These are phyloP conservation scores for Andrena haemorrhoa DNA, from an alignment of 2,888 invertebrate species.

Conservation along the genomic window DNA sequence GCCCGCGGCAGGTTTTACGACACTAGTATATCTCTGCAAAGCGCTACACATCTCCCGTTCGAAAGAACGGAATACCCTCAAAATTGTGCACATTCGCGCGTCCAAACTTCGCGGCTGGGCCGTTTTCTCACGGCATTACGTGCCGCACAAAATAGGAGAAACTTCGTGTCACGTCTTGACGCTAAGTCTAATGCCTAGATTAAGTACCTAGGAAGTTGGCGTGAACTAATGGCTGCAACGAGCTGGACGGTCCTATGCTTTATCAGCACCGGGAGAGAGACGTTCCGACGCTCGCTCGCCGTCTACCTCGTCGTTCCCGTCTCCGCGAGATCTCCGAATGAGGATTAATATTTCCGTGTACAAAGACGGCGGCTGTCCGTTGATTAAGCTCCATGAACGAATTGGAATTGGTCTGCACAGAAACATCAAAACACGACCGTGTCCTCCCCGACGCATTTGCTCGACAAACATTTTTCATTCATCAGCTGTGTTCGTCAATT, in stretches of 20 bases:
- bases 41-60: too few relatives aligned
- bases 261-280: constrained; percentile 65
- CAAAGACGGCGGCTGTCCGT: not conserved
- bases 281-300: constrained; percentile 27
- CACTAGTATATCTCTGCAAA: too few relatives aligned
- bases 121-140: constrained; percentile 43
- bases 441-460: too few relatives aligned
- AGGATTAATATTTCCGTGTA: constrained; percentile 48
- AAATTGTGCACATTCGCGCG: not conserved
- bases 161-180: constrained; percentile 66
- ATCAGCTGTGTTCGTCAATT: not conserved
- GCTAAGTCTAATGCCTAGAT: constrained; percentile 76
- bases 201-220: constrained; percentile 72
- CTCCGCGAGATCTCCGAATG: constrained; percentile 34
- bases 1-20: too few relatives aligned
- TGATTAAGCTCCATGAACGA: constrained; percentile 24
- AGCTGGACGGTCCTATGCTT: constrained; percentile 64
- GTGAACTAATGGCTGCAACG: constrained; percentile 61
- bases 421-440: too few relatives aligned
- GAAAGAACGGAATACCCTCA: not conserved
- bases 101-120: constrained; percentile 5
- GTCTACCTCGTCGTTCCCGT: constrained; percentile 2
- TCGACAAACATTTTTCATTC: not conserved
- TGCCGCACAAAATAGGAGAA: constrained; percentile 54
- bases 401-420: not conserved